Conservation (phyloP, 2,888 invertebrate species). For the Alloscopus bannaensis region DNA sequence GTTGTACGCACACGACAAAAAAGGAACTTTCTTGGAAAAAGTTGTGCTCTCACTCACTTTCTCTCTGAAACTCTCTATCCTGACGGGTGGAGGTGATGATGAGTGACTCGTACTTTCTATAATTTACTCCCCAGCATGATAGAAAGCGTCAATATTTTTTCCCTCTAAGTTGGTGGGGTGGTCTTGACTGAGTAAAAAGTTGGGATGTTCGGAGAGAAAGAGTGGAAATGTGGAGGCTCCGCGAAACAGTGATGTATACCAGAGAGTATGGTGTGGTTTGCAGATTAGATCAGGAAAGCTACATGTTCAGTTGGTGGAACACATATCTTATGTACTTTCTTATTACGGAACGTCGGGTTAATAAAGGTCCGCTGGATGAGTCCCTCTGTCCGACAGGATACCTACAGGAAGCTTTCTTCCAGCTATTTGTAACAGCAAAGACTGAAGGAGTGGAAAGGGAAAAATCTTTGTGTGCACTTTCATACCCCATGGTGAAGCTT, state of each 20-base stretch:
- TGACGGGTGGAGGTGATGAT: too few relatives aligned
- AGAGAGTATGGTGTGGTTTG: conserved; percentile 17
- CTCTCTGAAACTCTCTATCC: too few relatives aligned
- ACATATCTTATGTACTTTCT: conserved; percentile 32
- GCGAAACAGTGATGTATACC: too few relatives aligned
- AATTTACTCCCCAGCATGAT: too few relatives aligned
- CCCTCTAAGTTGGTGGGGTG: too few relatives aligned
- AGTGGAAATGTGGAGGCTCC: too few relatives aligned
- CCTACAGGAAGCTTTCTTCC: conserved; percentile 9
- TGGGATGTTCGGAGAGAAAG: too few relatives aligned
- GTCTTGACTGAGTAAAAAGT: too few relatives aligned
- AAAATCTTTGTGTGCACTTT: conserved; percentile 2
- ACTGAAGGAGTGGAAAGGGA: conserved; percentile 9
- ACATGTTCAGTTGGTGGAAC: conserved; percentile 39
- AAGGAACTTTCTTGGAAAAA: too few relatives aligned
- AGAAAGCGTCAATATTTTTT: too few relatives aligned
- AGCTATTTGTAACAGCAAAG: background rate
- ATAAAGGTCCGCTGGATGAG: conserved; percentile 26
- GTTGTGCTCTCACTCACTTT: too few relatives aligned
- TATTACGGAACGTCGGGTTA: conserved; percentile 29
- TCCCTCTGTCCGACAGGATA: background rate
- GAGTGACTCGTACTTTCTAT: too few relatives aligned
- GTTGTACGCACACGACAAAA: conserved; percentile 3
- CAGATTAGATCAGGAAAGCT: conserved; percentile 48
- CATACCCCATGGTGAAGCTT: background rate